phyloP scores from a whole-genome alignment of 2,888 invertebrate genomes.

The Creontiades dilutus region DNA sequence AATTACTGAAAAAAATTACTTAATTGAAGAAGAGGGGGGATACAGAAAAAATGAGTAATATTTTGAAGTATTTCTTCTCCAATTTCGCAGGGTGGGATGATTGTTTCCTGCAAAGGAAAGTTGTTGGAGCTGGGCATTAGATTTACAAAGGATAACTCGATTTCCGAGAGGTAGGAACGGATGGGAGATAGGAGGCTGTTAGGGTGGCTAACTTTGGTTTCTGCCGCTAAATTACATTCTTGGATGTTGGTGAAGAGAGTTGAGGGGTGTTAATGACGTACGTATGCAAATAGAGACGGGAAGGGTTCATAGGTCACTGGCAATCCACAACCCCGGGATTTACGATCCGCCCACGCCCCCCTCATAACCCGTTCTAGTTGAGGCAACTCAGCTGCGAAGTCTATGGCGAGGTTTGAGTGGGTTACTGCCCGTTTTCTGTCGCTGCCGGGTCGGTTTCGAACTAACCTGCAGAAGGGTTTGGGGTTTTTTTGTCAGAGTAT shows the following conservation, averaged over 20 bases:
- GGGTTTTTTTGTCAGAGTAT: not conserved
- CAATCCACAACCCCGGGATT: conserved; percentile 23
- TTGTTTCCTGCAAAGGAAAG: no score
- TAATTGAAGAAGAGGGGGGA: no score
- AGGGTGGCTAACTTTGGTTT: not conserved
- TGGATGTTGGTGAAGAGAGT: not conserved
- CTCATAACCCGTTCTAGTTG: conserved; percentile 1
- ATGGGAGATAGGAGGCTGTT: not conserved
- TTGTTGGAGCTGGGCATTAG: no score
- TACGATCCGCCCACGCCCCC: conserved; percentile 8
- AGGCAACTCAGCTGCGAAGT: not conserved
- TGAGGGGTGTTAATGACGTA: conserved; percentile 18
- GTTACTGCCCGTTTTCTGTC: conserved; percentile 27
- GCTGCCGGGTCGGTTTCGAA: not conserved
- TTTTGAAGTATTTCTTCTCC: no score
- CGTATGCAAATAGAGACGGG: conserved; percentile 3
- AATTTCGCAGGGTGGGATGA: no score
- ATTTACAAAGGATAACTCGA: no score
- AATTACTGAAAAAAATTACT: no score
- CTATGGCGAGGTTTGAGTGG: not conserved
- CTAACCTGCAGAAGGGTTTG: conserved; percentile 3
- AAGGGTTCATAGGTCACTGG: conserved; percentile 26
- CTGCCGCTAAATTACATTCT: conserved; percentile 1
- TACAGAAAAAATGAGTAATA: no score
- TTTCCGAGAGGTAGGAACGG: no score